phyloP scores from a whole-genome alignment of 2,888 invertebrate genomes.

The Fissipunctia ypsillon region DNA sequence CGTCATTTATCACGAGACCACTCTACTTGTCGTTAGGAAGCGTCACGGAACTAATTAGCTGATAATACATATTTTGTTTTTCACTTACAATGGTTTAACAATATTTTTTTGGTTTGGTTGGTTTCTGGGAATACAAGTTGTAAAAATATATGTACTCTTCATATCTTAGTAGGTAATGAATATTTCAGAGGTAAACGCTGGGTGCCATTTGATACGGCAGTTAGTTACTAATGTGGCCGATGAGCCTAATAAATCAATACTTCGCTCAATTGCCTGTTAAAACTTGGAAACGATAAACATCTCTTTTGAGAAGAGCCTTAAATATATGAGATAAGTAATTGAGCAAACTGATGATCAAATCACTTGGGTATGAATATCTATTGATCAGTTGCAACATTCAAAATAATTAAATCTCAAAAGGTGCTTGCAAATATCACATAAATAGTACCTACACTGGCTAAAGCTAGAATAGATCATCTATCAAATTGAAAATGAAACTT shows the following conservation, averaged over 20 bases:
- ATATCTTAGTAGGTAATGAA: background rate
- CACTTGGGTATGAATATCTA: background rate
- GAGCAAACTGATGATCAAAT: no score
- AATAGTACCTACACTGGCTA: no score
- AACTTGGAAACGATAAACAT: background rate
- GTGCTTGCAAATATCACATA: background rate
- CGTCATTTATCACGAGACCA: conserved; percentile 69
- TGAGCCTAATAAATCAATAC: conserved; percentile 21
- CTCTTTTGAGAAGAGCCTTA: no score
- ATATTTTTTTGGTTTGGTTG: conserved; percentile 13
- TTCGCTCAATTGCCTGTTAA: conserved; percentile 10
- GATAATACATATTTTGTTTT: conserved; percentile 47
- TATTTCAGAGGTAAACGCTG: background rate
- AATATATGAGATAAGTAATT: no score
- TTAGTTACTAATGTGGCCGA: background rate
- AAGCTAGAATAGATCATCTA: background rate
- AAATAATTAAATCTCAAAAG: background rate
- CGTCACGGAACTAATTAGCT: conserved; percentile 43
- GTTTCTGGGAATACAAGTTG: background rate
- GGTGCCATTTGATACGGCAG: conserved; percentile 21
- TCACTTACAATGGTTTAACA: conserved; percentile 13
- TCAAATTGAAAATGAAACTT: conserved; percentile 7
- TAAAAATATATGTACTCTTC: background rate
- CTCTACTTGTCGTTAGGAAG: conserved; percentile 23
- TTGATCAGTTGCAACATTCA: background rate